Conservation (phyloP, 1,140 invertebrate species). For the Hylaeus anthracinus region DNA sequence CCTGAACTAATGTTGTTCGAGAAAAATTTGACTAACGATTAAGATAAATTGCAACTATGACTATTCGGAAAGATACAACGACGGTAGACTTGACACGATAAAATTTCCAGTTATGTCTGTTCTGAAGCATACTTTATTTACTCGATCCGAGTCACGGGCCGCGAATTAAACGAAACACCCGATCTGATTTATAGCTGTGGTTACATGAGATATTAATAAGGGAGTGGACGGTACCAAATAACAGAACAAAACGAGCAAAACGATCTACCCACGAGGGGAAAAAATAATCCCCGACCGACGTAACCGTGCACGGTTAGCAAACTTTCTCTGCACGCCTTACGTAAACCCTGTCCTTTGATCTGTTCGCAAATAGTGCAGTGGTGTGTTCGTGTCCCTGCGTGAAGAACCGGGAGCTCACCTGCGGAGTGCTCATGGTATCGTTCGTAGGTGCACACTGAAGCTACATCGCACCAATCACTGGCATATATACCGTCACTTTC, state of each 20-base stretch:
- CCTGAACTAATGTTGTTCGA: no score
- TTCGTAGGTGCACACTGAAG: constrained; percentile 74
- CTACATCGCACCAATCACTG: constrained; percentile 70
- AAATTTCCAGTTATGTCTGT: no score
- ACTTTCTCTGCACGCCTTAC: constrained; percentile 36
- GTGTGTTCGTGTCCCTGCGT: not conserved
- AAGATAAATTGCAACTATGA: no score
- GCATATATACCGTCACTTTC: constrained; percentile 79
- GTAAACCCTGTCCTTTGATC: constrained; percentile 2
- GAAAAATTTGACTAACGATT: no score
- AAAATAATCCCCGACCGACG: not conserved
- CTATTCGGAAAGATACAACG: no score
- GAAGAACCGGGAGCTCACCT: constrained; percentile 70
- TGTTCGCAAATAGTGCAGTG: not conserved
- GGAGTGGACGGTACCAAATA: not conserved
- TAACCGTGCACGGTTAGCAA: not conserved
- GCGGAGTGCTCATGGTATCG: constrained; percentile 74
- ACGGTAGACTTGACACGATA: no score
- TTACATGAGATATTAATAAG: no score
- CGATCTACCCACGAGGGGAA: not conserved
- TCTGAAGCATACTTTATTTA: not conserved
- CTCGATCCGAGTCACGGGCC: not conserved
- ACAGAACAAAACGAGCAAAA: not conserved
- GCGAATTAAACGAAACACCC: not conserved
- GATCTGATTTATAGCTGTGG: not conserved